Conservation (phyloP, 30 jellyfish, hydroid and myxozoan species). For the Sanderia malayensis region DNA sequence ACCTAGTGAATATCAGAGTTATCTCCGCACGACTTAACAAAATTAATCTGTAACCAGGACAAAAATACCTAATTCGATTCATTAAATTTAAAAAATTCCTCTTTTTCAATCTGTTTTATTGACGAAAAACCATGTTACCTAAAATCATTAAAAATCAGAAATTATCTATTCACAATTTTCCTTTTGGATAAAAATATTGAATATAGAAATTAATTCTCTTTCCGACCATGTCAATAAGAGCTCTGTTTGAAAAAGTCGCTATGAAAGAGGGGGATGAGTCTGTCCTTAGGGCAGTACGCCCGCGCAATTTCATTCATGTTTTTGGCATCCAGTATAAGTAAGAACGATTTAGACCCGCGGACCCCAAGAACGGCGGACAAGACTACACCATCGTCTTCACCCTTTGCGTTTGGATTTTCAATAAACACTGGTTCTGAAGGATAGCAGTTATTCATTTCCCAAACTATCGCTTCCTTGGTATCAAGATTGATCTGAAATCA, state of each 20-base stretch:
- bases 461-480: slow-evolving; percentile 40
- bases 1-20: too few species aligned
- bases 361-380: slow-evolving; percentile 65
- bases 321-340: slow-evolving; percentile 45
- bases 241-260: slow-evolving; percentile 27
- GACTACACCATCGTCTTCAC: slow-evolving; percentile 78
- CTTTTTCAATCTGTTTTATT: too few species aligned
- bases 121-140: too few species aligned
- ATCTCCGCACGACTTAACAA: too few species aligned
- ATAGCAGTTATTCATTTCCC: slow-evolving; percentile 56
- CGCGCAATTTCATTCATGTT: slow-evolving; percentile 55
- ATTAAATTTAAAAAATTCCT: too few species aligned
- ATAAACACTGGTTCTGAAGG: slow-evolving; percentile 78
- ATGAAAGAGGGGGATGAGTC: slow-evolving; percentile 36
- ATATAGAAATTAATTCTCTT: too few species aligned
- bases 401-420: slow-evolving; percentile 34
- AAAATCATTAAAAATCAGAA: too few species aligned
- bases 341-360: slow-evolving; percentile 54
- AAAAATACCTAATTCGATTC: too few species aligned
- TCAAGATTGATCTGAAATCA: slow-evolving; percentile 41
- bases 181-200: too few species aligned
- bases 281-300: slow-evolving; percentile 53
- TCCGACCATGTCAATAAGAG: too few species aligned
- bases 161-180: too few species aligned
- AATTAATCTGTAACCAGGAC: too few species aligned